Evolutionary conservation across 35 echinoderm and acorn worm species (phyloP).

Genomic region (Stichopus chloronotus): DNA sequence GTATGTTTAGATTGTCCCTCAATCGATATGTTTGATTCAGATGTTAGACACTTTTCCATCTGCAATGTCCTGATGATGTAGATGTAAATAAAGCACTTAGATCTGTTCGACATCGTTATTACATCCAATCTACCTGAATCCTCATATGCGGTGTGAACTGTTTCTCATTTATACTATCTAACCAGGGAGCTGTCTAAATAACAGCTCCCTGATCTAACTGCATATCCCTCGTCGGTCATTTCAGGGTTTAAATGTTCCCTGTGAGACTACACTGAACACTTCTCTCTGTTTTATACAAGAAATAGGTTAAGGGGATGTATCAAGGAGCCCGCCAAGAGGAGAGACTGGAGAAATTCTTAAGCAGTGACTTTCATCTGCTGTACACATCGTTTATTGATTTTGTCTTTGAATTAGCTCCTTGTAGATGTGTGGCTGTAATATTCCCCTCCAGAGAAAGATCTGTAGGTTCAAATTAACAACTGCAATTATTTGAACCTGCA

Average conservation of each 20-base stretch:
- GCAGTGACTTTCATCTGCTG: not conserved
- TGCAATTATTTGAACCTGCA: not conserved
- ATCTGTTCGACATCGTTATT: too few species aligned
- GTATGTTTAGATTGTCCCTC: too few species aligned
- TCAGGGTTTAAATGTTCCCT: not conserved
- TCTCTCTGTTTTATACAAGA: not conserved
- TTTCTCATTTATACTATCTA: too few species aligned
- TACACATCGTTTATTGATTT: conserved; percentile 7
- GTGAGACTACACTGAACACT: not conserved
- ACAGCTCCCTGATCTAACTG: too few species aligned
- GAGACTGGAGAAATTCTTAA: conserved; percentile 17
- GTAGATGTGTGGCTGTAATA: not conserved
- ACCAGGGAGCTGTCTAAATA: too few species aligned
- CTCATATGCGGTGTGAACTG: too few species aligned
- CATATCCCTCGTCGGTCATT: not conserved
- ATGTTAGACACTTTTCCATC: too few species aligned
- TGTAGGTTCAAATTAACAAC: not conserved
- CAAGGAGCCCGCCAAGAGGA: conserved; percentile 6
- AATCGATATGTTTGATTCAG: too few species aligned
- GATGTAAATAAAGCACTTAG: too few species aligned
- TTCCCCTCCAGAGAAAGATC: not conserved
- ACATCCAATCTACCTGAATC: too few species aligned
- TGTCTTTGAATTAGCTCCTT: not conserved
- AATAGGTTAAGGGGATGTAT: conserved; percentile 37
- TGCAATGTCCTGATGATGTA: too few species aligned